Percentiles rank a stretch among this genome's conserved stretches.
Evolutionary conservation across 2,888 invertebrate species (phyloP).

Genomic region (Reticulitermes lucifugus): DNA sequence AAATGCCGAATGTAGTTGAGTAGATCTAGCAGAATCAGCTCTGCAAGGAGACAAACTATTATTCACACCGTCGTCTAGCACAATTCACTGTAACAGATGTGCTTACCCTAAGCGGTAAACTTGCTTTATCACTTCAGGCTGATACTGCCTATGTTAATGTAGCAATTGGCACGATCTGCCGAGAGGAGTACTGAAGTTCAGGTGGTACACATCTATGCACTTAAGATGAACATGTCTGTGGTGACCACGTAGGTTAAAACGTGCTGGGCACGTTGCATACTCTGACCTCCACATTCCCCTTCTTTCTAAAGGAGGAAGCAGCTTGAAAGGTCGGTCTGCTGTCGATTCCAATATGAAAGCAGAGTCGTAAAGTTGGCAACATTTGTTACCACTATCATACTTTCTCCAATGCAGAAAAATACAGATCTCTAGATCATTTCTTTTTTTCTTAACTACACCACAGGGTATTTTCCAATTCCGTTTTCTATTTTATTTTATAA

Average conservation of each 20-base stretch:
- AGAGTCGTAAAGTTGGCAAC: not conserved
- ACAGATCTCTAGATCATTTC: not conserved
- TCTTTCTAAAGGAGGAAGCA: not conserved
- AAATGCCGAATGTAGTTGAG: not conserved
- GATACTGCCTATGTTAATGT: constrained; percentile 1
- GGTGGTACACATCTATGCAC: not conserved
- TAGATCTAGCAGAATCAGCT: not conserved
- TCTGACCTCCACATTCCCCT: not conserved
- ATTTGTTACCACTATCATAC: not conserved
- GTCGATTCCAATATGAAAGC: not conserved
- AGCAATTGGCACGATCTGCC: not conserved
- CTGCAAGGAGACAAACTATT: not conserved
- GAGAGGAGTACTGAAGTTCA: not conserved
- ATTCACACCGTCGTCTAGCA: not conserved
- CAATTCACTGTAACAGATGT: not conserved
- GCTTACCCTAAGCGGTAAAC: not conserved
- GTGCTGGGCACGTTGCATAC: not conserved
- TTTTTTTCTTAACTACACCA: not conserved
- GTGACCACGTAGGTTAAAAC: not conserved
- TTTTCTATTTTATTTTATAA: not conserved
- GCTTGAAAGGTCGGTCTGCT: not conserved
- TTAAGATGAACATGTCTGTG: constrained; percentile 12
- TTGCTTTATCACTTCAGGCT: not conserved
- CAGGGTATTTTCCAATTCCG: not conserved
- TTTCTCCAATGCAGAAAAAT: not conserved